phyloP scores from a whole-genome alignment of 2,113 vertebrate species.

The Rhinoderma darwinii region DNA sequence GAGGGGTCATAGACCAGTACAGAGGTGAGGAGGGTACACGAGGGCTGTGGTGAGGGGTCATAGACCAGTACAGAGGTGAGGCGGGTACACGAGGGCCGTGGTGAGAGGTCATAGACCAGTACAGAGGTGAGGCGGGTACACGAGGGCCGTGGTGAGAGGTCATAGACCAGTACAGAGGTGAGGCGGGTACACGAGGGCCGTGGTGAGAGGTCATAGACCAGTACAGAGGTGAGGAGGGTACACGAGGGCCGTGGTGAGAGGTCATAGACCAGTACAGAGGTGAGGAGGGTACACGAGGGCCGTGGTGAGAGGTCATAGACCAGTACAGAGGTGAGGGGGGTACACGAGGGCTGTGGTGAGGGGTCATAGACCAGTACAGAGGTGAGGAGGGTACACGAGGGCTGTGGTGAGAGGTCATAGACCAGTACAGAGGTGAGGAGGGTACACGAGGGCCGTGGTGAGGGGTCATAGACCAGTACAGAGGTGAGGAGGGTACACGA shows the following conservation, averaged over 20 bases:
- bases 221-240: background rate
- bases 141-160: background rate
- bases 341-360: background rate
- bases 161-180: accelerated
- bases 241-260: background rate
- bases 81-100: too few relatives aligned
- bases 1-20: too few relatives aligned
- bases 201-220: too few relatives aligned
- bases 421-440: background rate
- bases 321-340: background rate
- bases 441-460: background rate
- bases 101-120: too few relatives aligned
- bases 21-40: background rate
- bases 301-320: too few relatives aligned
- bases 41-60: background rate
- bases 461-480: background rate
- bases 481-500: too few relatives aligned
- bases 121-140: background rate
- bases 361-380: too few relatives aligned
- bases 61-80: accelerated
- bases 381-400: too few relatives aligned
- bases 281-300: too few relatives aligned
- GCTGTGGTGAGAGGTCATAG: too few relatives aligned
- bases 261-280: too few relatives aligned
- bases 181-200: too few relatives aligned